Percentiles rank a stretch among this genome's conserved stretches.
Evolutionary conservation across 2,113 vertebrate species (phyloP).

Genomic region (Phoxinus phoxinus): DNA sequence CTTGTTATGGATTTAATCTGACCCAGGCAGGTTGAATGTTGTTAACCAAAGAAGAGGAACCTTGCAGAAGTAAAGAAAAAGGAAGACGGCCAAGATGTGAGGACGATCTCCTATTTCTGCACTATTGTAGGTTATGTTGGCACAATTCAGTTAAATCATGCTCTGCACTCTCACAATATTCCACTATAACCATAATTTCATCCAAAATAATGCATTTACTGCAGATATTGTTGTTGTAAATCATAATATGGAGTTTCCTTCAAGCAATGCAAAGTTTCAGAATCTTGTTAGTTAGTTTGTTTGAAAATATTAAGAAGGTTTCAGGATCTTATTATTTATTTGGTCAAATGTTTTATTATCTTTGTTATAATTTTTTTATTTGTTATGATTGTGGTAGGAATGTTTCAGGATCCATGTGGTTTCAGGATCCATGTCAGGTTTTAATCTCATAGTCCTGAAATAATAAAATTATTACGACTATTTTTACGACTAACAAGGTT

Average conservation of each 20-base stretch:
- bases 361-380: neutral
- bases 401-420: too few species aligned
- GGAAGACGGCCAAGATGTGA: neutral
- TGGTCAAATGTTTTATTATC: neutral
- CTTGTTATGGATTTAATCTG: slow-evolving; percentile 23
- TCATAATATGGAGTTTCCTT: neutral
- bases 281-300: neutral
- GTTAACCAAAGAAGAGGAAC: neutral
- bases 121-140: neutral
- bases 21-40: neutral
- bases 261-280: neutral
- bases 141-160: neutral
- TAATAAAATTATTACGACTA: neutral
- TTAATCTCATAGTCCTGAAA: neutral
- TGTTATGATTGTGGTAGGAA: neutral
- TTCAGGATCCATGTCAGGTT: neutral
- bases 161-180: neutral
- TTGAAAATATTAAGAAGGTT: too few species aligned
- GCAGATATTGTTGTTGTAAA: neutral
- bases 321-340: too few species aligned
- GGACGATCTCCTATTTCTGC: neutral
- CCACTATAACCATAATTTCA: neutral
- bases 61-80: neutral
- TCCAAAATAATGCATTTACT: neutral
- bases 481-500: neutral